These are phyloP conservation scores for Tiphia femorata DNA, from an alignment of 2,888 invertebrate genomes.

Conservation along the genomic window DNA sequence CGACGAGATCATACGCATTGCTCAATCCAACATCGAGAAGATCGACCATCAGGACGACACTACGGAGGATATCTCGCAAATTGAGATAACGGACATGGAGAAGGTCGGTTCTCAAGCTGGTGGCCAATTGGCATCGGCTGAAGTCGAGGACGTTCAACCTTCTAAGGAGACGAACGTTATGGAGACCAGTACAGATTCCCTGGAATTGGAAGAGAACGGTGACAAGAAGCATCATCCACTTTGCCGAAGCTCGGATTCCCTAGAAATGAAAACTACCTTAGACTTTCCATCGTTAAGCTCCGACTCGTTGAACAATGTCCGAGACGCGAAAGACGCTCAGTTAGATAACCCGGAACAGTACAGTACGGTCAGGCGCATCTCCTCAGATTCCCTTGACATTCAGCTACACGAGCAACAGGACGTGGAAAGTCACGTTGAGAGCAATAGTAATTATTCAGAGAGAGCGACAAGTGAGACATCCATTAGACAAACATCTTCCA, in stretches of 20 bases:
- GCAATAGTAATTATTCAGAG: conserved; percentile 40
- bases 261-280: conserved; percentile 74
- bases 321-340: conserved; percentile 53
- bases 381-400: conserved; percentile 65
- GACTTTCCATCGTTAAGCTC: conserved; percentile 66
- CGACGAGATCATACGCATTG: conserved; percentile 78
- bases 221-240: conserved; percentile 70
- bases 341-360: conserved; percentile 48
- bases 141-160: conserved; percentile 31
- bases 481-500: conserved; percentile 38
- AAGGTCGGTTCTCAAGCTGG: conserved; percentile 25
- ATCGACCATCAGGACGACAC: conserved; percentile 73
- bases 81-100: conserved; percentile 55
- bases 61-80: conserved; percentile 71
- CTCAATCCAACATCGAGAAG: conserved; percentile 77
- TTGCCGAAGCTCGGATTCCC: conserved; percentile 77
- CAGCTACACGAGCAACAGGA: conserved; percentile 12
- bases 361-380: conserved; percentile 58
- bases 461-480: conserved; percentile 37
- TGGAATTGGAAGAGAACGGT: conserved; percentile 70
- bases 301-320: conserved; percentile 64
- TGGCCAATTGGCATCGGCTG: conserved; percentile 23
- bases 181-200: conserved; percentile 76
- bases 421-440: conserved; percentile 27
- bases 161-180: conserved; percentile 69